Conservation (phyloP, 2,113 vertebrate species). For the Oncorhynchus tshawytscha region DNA sequence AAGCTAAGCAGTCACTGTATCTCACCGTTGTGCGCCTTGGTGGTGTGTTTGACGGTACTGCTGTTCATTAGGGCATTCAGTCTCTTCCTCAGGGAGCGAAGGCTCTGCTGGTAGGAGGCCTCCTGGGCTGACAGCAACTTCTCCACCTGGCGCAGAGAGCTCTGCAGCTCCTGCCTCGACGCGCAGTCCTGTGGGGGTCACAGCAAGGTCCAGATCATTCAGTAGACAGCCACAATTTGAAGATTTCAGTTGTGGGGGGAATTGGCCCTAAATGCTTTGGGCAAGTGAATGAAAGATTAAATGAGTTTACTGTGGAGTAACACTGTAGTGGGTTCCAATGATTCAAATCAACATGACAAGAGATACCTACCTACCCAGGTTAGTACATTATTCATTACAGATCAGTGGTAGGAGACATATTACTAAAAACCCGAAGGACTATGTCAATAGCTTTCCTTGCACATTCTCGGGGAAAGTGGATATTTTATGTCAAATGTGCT, state of each 20-base stretch:
- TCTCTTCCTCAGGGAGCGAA: constrained; percentile 69
- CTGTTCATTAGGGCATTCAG: constrained; percentile 72
- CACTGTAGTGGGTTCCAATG: not conserved
- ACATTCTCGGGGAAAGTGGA: not conserved
- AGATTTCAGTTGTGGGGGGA: too few relatives aligned
- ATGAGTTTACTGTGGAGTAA: too few relatives aligned
- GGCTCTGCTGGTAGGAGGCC: constrained; percentile 69
- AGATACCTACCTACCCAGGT: not conserved
- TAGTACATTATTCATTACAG: not conserved
- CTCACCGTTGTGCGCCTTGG: constrained; percentile 47
- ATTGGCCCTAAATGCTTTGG: too few relatives aligned
- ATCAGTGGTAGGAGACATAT: not conserved
- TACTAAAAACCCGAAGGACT: not conserved
- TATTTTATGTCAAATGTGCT: not conserved
- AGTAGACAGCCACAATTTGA: too few relatives aligned
- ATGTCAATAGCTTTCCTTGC: not conserved
- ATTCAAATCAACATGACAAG: not conserved
- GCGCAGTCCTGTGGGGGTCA: constrained; percentile 69
- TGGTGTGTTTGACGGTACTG: constrained; percentile 26
- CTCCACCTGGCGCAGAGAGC: constrained; percentile 73
- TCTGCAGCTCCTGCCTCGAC: constrained; percentile 66
- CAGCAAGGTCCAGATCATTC: too few relatives aligned
- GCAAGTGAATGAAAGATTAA: too few relatives aligned
- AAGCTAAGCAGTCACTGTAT: not conserved
- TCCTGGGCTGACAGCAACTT: constrained; percentile 79